Conservation (phyloP, 2,888 invertebrate genomes). For the Spodoptera picta region DNA sequence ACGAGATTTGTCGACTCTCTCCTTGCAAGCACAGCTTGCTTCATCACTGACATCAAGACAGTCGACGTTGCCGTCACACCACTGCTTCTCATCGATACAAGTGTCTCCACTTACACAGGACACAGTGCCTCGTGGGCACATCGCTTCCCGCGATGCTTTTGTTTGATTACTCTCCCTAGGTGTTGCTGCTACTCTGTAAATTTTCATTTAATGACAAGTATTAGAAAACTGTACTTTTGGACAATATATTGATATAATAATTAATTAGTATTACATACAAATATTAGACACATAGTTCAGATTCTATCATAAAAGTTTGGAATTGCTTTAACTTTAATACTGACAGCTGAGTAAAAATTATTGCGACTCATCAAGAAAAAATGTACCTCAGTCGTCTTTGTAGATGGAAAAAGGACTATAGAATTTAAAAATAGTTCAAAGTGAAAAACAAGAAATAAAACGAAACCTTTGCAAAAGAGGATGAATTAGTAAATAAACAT, state of each 20-base stretch:
- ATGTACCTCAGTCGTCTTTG: too few species aligned
- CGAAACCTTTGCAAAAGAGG: background rate
- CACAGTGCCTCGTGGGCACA: slow-evolving; percentile 70
- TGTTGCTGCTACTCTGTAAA: slow-evolving; percentile 54
- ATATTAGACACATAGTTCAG: too few species aligned
- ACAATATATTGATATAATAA: too few species aligned
- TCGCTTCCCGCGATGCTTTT: slow-evolving; percentile 60
- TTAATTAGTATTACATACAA: too few species aligned
- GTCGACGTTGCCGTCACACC: slow-evolving; percentile 93
- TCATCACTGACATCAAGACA: slow-evolving; percentile 95
- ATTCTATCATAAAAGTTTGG: too few species aligned
- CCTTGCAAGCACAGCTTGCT: slow-evolving; percentile 91
- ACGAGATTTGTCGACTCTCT: slow-evolving; percentile 90
- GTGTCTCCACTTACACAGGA: slow-evolving; percentile 72
- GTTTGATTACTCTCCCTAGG: slow-evolving; percentile 38
- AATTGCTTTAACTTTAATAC: too few species aligned
- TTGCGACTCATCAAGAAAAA: too few species aligned
- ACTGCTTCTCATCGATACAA: slow-evolving; percentile 88
- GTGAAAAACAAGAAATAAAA: background rate
- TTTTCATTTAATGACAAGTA: too few species aligned
- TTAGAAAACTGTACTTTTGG: too few species aligned
- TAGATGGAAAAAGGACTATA: too few species aligned
- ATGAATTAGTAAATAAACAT: slow-evolving; percentile 1
- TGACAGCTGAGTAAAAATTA: too few species aligned
- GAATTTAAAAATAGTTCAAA: background rate